A percentile compares a stretch with the other conserved stretches of the same genome.
phyloP scores from a whole-genome alignment of 2,888 invertebrate species.

The Epirrita christyi region DNA sequence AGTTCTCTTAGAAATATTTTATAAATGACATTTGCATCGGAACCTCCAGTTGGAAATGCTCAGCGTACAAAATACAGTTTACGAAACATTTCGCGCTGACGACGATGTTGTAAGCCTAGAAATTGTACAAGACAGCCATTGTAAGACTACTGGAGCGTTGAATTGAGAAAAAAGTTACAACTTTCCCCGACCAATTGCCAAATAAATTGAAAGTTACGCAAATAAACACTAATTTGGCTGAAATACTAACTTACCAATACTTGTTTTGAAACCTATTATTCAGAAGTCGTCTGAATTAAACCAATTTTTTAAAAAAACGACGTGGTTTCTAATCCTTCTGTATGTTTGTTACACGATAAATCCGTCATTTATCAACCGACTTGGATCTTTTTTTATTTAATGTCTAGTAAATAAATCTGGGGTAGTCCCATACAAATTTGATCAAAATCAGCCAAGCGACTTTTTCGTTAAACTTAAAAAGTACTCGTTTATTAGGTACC shows the following conservation, averaged over 20 bases:
- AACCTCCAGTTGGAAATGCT: slow-evolving; percentile 27
- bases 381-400: too few species aligned
- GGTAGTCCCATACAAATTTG: too few species aligned
- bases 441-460: too few species aligned
- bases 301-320: not conserved
- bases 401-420: too few species aligned
- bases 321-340: too few species aligned
- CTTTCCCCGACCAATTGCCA: slow-evolving; percentile 69
- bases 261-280: slow-evolving; percentile 8
- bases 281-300: not conserved
- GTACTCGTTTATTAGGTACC: too few species aligned
- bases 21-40: slow-evolving; percentile 15
- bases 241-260: slow-evolving; percentile 11
- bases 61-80: slow-evolving; percentile 55
- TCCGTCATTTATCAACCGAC: too few species aligned
- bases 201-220: slow-evolving; percentile 72
- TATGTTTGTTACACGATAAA: too few species aligned
- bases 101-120: slow-evolving; percentile 73
- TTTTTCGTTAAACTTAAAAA: too few species aligned
- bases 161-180: slow-evolving; percentile 78
- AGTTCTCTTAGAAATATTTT: not conserved
- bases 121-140: slow-evolving; percentile 70
- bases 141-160: slow-evolving; percentile 79
- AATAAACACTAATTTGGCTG: slow-evolving; percentile 41
- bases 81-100: slow-evolving; percentile 64